Evolutionary conservation across 2,113 vertebrate genomes (phyloP).

Genomic region (Phyllostomus discolor): DNA sequence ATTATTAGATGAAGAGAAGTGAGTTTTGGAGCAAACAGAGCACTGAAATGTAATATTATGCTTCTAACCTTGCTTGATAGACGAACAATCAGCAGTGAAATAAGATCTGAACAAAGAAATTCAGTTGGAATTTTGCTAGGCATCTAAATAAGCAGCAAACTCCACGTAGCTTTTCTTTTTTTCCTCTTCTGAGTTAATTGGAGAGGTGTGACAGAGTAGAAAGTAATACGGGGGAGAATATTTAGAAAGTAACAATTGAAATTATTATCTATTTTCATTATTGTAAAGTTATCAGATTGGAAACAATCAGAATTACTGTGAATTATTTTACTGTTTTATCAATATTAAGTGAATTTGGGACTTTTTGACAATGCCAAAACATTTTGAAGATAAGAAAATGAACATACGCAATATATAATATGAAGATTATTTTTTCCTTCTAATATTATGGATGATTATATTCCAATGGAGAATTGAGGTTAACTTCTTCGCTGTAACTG

Average conservation of each 20-base stretch:
- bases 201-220: not conserved
- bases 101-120: not conserved
- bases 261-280: not conserved
- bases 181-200: not conserved
- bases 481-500: not conserved
- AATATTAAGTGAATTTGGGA: not conserved
- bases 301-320: not conserved
- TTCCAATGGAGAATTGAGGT: not conserved
- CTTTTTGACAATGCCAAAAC: not conserved
- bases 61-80: not conserved
- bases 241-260: not conserved
- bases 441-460: slow-evolving; percentile 10
- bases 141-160: not conserved
- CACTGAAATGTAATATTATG: not conserved
- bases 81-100: not conserved
- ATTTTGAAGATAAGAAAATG: not conserved
- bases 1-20: slow-evolving; percentile 27
- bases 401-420: not conserved
- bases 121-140: not conserved
- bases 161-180: not conserved
- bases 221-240: not conserved
- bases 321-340: not conserved
- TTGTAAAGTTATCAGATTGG: not conserved
- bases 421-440: not conserved
- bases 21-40: not conserved